phyloP scores from a whole-genome alignment of 2,888 invertebrate species.

The Psococerastis gibbosa region DNA sequence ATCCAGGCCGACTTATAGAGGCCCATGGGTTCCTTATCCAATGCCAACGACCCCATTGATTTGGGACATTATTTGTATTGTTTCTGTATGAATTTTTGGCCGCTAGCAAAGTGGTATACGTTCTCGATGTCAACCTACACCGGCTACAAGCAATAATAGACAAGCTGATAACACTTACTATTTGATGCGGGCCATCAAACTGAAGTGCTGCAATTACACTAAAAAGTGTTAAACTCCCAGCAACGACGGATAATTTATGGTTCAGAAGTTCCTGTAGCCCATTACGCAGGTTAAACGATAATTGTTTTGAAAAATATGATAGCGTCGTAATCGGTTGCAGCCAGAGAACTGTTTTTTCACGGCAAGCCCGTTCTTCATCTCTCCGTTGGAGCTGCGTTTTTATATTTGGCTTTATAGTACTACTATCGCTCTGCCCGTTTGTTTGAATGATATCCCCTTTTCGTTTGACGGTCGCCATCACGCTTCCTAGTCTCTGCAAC shows the following conservation, averaged over 20 bases:
- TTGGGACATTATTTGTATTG: no score
- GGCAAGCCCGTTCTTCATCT: not conserved
- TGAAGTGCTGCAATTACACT: constrained; percentile 32
- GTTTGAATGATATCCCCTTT: not conserved
- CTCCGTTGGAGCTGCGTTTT: not conserved
- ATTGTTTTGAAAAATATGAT: constrained; percentile 61
- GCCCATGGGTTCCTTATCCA: no score
- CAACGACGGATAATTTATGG: constrained; percentile 23
- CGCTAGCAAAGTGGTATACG: no score
- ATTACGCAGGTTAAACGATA: constrained; percentile 20
- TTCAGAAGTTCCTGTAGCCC: constrained; percentile 22
- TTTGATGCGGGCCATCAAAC: constrained; percentile 43
- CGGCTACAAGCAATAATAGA: no score
- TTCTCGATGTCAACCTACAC: no score
- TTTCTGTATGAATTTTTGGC: no score
- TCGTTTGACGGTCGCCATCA: constrained; percentile 7
- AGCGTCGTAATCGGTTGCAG: constrained; percentile 57
- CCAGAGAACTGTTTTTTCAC: constrained; percentile 47
- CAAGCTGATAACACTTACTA: no score
- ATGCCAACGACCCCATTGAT: no score
- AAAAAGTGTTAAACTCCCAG: constrained; percentile 10
- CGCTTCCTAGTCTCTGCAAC: constrained; percentile 9
- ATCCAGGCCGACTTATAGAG: no score
- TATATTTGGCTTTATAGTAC: not conserved
- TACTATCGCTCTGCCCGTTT: not conserved